Percentiles rank a stretch among this genome's conserved stretches.
Conservation (phyloP, 2,888 invertebrate species). For the Loripinus fragilis region DNA sequence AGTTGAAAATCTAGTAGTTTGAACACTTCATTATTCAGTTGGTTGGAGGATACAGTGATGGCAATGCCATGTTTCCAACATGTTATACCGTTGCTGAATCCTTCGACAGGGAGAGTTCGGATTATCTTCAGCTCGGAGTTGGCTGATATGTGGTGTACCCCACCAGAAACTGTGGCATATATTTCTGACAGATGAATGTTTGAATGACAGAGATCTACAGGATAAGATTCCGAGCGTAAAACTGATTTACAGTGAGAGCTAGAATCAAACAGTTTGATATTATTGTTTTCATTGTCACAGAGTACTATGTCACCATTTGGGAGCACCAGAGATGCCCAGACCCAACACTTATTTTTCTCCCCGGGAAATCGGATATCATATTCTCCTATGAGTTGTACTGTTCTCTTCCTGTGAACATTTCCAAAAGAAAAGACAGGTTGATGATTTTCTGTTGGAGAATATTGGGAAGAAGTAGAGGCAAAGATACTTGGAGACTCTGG, state of each 20-base stretch:
- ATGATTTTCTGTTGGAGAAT: background rate
- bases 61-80: slow-evolving; percentile 12
- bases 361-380: slow-evolving; percentile 11
- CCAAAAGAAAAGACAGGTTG: slow-evolving; percentile 3
- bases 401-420: background rate
- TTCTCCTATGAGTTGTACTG: background rate
- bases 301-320: slow-evolving; percentile 5
- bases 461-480: background rate
- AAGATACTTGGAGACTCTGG: background rate
- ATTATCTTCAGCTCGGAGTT: background rate
- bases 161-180: slow-evolving; percentile 13
- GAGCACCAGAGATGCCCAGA: slow-evolving; percentile 3
- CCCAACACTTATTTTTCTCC: slow-evolving; percentile 14
- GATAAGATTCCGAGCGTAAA: background rate
- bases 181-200: background rate
- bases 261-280: slow-evolving; percentile 12
- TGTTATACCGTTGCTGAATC: slow-evolving; percentile 12
- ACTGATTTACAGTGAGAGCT: slow-evolving; percentile 11
- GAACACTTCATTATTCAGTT: slow-evolving; percentile 5
- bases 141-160: background rate
- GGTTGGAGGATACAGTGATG: background rate
- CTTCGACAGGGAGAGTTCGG: background rate
- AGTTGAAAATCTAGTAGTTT: slow-evolving; percentile 13
- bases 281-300: slow-evolving; percentile 12
- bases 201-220: background rate